Evolutionary conservation across 2,113 vertebrate genomes (phyloP), one percentile per base, ranked within the genome.

Genomic region (Myanophis thanlyinensis): DNA sequence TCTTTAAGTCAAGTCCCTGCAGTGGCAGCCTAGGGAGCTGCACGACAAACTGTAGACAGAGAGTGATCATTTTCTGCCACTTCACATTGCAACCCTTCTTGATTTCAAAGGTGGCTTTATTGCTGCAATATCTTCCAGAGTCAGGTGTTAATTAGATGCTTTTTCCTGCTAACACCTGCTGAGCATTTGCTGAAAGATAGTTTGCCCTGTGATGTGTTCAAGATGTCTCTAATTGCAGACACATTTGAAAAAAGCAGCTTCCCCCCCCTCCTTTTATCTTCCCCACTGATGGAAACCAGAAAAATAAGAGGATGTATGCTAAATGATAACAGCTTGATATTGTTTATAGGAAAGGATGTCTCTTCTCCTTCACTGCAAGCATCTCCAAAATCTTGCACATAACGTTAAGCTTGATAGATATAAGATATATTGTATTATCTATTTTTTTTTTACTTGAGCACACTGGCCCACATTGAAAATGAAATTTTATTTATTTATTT

Each of bases 91-190:
- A 40, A 40, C 18, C 3, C 6, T 80, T 40, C 18, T 80, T 80
- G 73, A 40, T 80, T 80, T 80, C 73, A 40, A 44, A 80, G 35
- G 35, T 80, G 35, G 18, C 35, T 0, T 89, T 88, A 56, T 23
- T 91, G 48, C 59, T 30, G 62, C 7, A n/a, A 88, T 89, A 91
- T 85, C 85, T 59, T 54, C 54, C 44, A 49, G 51, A 94, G 59
- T 11, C 25, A 5, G 56, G 52, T 6, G 51, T 54, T 91, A 88
- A 95, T 93, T 89, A 87, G 59, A 59, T 2, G 15, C 1, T 7
- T 51, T 59, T 30, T 46, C 86, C 49, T 62, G 54, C 91, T 87
- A 4, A 20, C 90, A 92, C 25, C 52, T 30, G 3, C 22, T 0
- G 0, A 52, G 25, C 2, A 35, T 40, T 89, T 5, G 22, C 48